Evolutionary conservation across 2,113 vertebrate species (phyloP), one percentile per base, ranked within the genome.

Genomic region (Perca fluviatilis): DNA sequence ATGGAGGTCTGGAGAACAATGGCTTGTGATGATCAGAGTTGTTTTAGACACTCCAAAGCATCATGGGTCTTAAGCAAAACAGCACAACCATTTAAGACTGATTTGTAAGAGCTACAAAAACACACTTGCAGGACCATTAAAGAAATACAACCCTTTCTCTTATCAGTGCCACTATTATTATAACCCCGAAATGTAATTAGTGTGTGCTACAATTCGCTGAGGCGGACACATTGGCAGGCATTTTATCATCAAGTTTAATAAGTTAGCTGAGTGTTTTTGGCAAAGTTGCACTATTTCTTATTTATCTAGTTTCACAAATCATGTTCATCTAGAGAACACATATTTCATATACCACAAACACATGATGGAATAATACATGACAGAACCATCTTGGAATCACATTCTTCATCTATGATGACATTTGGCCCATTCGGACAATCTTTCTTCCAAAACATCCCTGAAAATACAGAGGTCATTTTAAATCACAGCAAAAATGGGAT

Each of bases 111-210:
- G 86, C 75, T 88, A 80, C 56, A 92, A 84, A 60, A 75, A 92
- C 91, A 93, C 73, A 78, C 71, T 69, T 7, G 73, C 64, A 87
- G 70, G 80, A 65, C 75, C 49, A 82, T 86, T 80, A 60, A 68
- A 80, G 87, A 88, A 90, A 93, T 73, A 82, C 83, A 86, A 90
- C 15, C 85, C 74, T 50, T 54, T 77, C 76, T 85, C 86, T 93
- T 94, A 94, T 94, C 93, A 90, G 88, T 83, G 81, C 83, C 77
- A 83, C 75, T 93, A 89, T 94, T 94, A 87, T 92, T 83, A 83
- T 93, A 93, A 93, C 93, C 92, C 83, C 50, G 12, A 53, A 85
- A 88, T 86, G 74, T 74, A 90, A 91, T 93, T 89, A 88, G 79
- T 86, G 85, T 79, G 82, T 71, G 77, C 89, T 90, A 74, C 74